Conservation (phyloP, 2,888 invertebrate genomes). For the Schrankia costaestrigalis region DNA sequence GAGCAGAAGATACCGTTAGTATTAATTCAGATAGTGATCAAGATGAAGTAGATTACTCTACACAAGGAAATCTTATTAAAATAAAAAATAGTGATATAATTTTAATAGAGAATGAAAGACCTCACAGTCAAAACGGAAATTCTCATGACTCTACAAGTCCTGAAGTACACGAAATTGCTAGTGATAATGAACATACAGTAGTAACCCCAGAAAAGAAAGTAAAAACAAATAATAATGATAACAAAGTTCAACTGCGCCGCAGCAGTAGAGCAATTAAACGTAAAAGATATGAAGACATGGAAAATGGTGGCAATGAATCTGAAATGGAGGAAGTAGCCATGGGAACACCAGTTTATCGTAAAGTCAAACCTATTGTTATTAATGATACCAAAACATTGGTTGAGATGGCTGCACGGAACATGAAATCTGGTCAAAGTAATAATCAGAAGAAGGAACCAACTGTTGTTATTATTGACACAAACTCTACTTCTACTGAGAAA, state of each 20-base stretch:
- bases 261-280: conserved; percentile 73
- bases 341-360: conserved; percentile 75
- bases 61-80: conserved; percentile 40
- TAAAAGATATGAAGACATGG: conserved; percentile 76
- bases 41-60: conserved; percentile 46
- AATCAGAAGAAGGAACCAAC: conserved; percentile 85
- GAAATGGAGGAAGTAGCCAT: conserved; percentile 84
- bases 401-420: conserved; percentile 83
- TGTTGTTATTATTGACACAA: conserved; percentile 89
- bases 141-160: conserved; percentile 38
- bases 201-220: conserved; percentile 48
- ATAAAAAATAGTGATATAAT: conserved; percentile 45
- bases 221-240: conserved; percentile 28
- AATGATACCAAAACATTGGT: conserved; percentile 86
- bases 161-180: conserved; percentile 65
- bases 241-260: conserved; percentile 47
- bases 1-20: conserved; percentile 58
- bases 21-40: conserved; percentile 62
- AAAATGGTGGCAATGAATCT: conserved; percentile 80
- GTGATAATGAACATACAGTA: conserved; percentile 73
- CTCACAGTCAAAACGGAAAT: conserved; percentile 46
- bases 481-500: conserved; percentile 82
- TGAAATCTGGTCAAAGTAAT: conserved; percentile 37
- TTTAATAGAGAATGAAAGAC: conserved; percentile 43
- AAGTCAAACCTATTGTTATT: conserved; percentile 79